These are phyloP conservation scores for Heloderma charlesbogerti DNA, from an alignment of 2,113 vertebrate genomes.

Conservation along the genomic window DNA sequence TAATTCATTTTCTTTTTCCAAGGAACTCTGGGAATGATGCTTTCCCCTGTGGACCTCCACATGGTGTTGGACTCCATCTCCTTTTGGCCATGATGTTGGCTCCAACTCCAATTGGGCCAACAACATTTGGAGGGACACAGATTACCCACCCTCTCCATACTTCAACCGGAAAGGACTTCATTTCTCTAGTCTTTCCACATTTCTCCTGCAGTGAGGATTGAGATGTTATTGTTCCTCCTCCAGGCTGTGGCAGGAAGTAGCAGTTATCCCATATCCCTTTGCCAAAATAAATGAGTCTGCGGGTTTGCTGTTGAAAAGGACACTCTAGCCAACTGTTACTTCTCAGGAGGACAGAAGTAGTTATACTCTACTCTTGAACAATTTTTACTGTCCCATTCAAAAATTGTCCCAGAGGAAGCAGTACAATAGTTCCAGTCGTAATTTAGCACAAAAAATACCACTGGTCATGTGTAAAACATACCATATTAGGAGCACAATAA, in stretches of 20 bases:
- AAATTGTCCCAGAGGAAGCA: background rate
- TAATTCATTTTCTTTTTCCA: too few relatives aligned
- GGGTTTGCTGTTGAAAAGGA: background rate
- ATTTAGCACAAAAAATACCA: background rate
- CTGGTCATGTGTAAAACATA: background rate
- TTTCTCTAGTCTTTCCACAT: background rate
- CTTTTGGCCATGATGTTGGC: too few relatives aligned
- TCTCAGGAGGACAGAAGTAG: background rate
- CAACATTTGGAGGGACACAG: too few relatives aligned
- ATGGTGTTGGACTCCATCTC: too few relatives aligned
- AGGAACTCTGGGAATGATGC: background rate
- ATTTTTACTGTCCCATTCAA: background rate
- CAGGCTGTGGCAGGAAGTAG: background rate
- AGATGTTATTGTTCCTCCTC: background rate
- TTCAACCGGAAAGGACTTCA: background rate
- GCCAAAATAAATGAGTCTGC: background rate
- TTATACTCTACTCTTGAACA: background rate
- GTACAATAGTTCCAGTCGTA: background rate
- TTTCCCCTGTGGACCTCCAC: too few relatives aligned
- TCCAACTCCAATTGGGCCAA: too few relatives aligned
- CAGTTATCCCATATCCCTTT: background rate
- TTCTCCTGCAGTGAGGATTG: background rate
- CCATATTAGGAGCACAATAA: background rate
- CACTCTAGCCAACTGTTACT: background rate
- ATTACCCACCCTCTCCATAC: too few relatives aligned